Evolutionary conservation across 2,113 vertebrate genomes (phyloP).

Genomic region (Chelonoidis abingdonii): DNA sequence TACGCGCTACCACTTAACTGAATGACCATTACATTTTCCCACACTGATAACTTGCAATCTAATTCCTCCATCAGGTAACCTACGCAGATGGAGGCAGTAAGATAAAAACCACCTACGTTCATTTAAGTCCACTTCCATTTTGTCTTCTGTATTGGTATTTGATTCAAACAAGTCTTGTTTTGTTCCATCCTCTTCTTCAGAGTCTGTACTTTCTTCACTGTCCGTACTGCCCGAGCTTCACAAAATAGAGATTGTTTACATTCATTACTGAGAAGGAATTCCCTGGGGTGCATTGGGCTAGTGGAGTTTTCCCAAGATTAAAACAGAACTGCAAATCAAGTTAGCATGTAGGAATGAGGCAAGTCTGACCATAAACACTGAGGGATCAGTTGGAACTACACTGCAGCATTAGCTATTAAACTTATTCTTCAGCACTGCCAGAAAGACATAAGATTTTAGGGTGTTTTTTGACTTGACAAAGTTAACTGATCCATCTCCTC

Average conservation of each 20-base stretch:
- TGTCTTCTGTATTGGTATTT: conserved; percentile 85
- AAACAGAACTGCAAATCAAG: not conserved
- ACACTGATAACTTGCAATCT: not conserved
- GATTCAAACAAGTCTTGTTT: conserved; percentile 92
- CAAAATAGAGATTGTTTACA: conserved; percentile 29
- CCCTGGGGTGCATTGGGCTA: too few species aligned
- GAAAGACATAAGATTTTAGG: not conserved
- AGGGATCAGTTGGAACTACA: not conserved
- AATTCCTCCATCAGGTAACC: not conserved
- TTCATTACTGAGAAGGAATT: not conserved
- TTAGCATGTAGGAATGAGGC: not conserved
- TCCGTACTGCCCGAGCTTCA: conserved; percentile 96
- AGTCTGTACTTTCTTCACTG: conserved; percentile 98
- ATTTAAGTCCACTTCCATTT: conserved; percentile 95
- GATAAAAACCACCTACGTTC: conserved; percentile 73
- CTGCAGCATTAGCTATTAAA: not conserved
- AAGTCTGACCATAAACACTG: not conserved
- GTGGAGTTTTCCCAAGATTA: not conserved
- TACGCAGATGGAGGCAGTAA: not conserved
- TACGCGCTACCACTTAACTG: not conserved
- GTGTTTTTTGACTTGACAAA: not conserved
- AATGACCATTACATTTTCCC: not conserved
- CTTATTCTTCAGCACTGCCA: not conserved
- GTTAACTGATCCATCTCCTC: not conserved
- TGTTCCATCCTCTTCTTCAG: conserved; percentile 94